These are phyloP conservation scores for Chymomyza procnemis DNA, from an alignment of 2,888 invertebrate genomes.

Conservation along the genomic window DNA sequence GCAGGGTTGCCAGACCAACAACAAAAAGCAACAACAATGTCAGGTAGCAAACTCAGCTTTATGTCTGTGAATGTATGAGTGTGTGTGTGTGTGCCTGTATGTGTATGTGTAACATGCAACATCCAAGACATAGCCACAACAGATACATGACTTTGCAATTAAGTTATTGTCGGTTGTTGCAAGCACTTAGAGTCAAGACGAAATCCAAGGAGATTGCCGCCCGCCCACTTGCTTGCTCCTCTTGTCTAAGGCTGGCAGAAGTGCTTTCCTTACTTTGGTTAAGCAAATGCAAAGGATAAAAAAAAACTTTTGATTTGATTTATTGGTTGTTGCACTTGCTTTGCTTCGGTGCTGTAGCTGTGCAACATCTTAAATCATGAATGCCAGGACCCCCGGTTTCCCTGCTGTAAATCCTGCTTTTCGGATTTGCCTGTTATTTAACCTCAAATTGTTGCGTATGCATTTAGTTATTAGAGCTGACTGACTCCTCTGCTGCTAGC, in stretches of 20 bases:
- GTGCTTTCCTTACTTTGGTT: background rate
- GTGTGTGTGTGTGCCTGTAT: too few species aligned
- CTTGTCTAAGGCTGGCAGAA: background rate
- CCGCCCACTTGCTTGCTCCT: background rate
- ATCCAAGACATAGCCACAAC: conserved; percentile 48
- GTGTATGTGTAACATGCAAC: conserved; percentile 2
- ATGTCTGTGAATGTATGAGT: too few species aligned
- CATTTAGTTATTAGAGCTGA: background rate
- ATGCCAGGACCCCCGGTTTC: conserved; percentile 8
- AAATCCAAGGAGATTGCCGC: conserved; percentile 10
- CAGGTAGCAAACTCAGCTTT: background rate
- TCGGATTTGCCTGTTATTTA: conserved; percentile 39
- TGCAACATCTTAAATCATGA: conserved; percentile 55
- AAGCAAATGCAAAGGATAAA: too few species aligned
- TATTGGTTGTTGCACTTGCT: conserved; percentile 50
- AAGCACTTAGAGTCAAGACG: conserved; percentile 29
- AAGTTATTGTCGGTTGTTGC: conserved; percentile 64
- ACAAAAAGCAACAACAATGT: conserved; percentile 1
- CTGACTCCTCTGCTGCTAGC: background rate
- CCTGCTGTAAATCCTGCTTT: conserved; percentile 13
- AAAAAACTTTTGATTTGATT: conserved; percentile 57
- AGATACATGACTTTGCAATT: conserved; percentile 75
- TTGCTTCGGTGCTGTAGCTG: conserved; percentile 4
- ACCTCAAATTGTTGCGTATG: conserved; percentile 51
- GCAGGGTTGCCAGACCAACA: background rate